Evolutionary conservation across 2,888 invertebrate genomes (phyloP), one percentile per base, ranked within the genome.

Genomic region (Toxonevra muliebris): DNA sequence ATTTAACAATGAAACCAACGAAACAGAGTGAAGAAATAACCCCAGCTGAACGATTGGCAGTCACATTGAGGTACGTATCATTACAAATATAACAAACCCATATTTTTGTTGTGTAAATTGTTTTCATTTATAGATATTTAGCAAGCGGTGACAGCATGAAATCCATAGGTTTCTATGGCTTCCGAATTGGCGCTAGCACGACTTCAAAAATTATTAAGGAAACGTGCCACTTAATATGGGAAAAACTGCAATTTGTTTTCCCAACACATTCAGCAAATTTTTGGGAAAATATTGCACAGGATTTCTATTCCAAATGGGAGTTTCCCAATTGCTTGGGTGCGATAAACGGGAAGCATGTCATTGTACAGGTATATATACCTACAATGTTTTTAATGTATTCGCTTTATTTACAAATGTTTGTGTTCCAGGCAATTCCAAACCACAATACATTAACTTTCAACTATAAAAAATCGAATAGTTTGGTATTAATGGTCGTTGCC

Each of bases 401-500:
- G n/a, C n/a, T n/a, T n/a, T n/a, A n/a, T n/a, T n/a, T n/a, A n/a
- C n/a, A n/a, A n/a, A n/a, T n/a, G n/a, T n/a, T n/a, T n/a, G n/a
- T n/a, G n/a, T 54, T 54, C 5, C 9, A 54, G 54, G 54, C 54
- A 11, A 20, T 54, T 54, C 54, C 54, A 15, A 54, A 54, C 54
- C 54, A 54, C 20, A 54, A 54, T 54, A 20, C 54, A 15, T 15
- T 54, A 9, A 54, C 54, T 19, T 54, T 20, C 20, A 54, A 54
- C 20, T 54, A 54, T 13, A 54, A 54, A 54, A 19, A 54, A 12
- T 13, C 54, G 20, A 19, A 54, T 13, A 54, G 54, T 54, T 19
- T 54, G 13, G 20, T 54, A 10, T 54, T 54, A 19, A 54, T 54
- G 54, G 54, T 30, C 11, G 54, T 54, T 10, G 54, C 20, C 13